A percentile compares a stretch with the other conserved stretches of the same genome.
phyloP scores from a whole-genome alignment of 30 jellyfish, hydroid and myxozoan species.

The Hydra vulgaris region DNA sequence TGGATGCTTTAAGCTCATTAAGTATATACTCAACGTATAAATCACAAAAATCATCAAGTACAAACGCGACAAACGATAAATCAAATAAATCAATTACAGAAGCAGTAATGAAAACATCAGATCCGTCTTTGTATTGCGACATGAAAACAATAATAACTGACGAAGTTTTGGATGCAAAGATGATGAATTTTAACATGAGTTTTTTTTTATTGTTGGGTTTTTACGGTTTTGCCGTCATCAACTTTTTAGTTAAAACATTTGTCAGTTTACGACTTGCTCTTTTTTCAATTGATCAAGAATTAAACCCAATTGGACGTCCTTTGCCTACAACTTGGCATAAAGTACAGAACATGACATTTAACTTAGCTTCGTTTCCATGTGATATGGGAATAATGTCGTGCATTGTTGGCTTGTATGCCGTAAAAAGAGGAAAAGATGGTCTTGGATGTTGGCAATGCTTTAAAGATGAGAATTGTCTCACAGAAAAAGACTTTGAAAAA shows the following conservation, averaged over 20 bases:
- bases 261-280: conserved; percentile 22
- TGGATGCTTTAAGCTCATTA: conserved; percentile 33
- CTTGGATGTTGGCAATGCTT: conserved; percentile 50
- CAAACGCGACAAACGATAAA: neutral
- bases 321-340: conserved; percentile 33
- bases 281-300: conserved; percentile 20
- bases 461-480: conserved; percentile 19
- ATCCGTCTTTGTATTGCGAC: conserved; percentile 27
- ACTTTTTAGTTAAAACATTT: conserved; percentile 19
- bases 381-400: conserved; percentile 39
- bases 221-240: conserved; percentile 27
- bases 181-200: conserved; percentile 17
- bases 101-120: neutral
- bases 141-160: conserved; percentile 4
- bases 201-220: conserved; percentile 25
- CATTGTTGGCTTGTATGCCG: conserved; percentile 39
- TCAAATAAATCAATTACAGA: conserved; percentile 4
- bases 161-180: conserved; percentile 20
- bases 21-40: conserved; percentile 2
- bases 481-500: conserved; percentile 20
- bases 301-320: conserved; percentile 15
- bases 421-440: conserved; percentile 33
- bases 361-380: conserved; percentile 35
- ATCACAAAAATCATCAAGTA: neutral
- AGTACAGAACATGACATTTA: conserved; percentile 15